Evolutionary conservation across 2,888 invertebrate genomes (phyloP), one percentile per base, ranked within the genome.

Genomic region (Drosophila fulvimacula): DNA sequence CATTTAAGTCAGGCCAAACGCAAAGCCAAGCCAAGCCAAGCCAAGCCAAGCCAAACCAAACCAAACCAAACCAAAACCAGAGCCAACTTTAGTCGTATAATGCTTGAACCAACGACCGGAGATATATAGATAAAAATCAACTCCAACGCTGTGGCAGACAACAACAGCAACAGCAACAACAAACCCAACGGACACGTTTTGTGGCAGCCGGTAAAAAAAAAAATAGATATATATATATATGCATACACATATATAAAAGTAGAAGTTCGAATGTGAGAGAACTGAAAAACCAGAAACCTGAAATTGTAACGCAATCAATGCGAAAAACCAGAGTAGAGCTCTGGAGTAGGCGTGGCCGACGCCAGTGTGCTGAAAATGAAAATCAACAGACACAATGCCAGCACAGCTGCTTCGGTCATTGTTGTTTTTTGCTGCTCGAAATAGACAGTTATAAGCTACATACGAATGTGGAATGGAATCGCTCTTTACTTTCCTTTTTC

Each of bases 271-370:
- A 73, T 76, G 60, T 59, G 71, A 70, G 66, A 64, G 58, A 75
- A 76, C 69, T 68, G 69, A 61, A 77, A 85, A 89, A 88, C 49
- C 49, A 32, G 38, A 53, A 46, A 46, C 88, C 88, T 88, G 86
- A 87, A 87, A 87, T 88, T 81, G 88, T 86, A 87, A 86, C 87
- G 88, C 83, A 89, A 89, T 88, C 87, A 83, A 86, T 85, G 86
- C 88, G 75, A 88, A 86, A 80, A 88, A 62, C 66, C 73, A 66
- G 74, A 73, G 59, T 44, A 75, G 39, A 41, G 55, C 61, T 66
- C 30, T 17, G 24, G 53, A 48, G 80, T 69, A 52, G 78, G 70
- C 78, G 75, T 75, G 81, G 36, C 63, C 73, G 66, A 73, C 69
- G 69, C 79, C 88, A 71, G 63, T 75, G 65, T 78, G 83, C 89